Conservation (phyloP, 2,113 vertebrate genomes). For the zebrafish (Danio rerio) region GRCz12tu NC_133194.1:8470501-8471000, state of each 20-base stretch:
- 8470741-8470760: conserved; percentile 2
- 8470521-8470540: no score
- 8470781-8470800: conserved; percentile 66
- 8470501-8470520: no score
- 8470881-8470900: conserved; percentile 85
- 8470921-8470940: background rate
- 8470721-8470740: conserved; percentile 6
- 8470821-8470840: conserved; percentile 50
- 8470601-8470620: no score
- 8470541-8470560: no score
- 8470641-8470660: no score
- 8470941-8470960: no score
- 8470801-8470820: conserved; percentile 70
- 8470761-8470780: background rate
- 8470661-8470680: background rate
- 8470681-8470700: no score
- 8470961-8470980: no score
- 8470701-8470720: background rate
- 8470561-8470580: no score
- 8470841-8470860: conserved; percentile 61
- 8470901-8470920: conserved; percentile 90
- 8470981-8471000: no score
- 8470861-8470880: conserved; percentile 78
- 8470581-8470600: no score
- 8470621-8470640: no score